Percentiles rank a stretch among this genome's conserved stretches.
These are phyloP conservation scores for Oegoconia quadripuncta DNA, from an alignment of 2,888 invertebrate genomes.

Conservation along the genomic window DNA sequence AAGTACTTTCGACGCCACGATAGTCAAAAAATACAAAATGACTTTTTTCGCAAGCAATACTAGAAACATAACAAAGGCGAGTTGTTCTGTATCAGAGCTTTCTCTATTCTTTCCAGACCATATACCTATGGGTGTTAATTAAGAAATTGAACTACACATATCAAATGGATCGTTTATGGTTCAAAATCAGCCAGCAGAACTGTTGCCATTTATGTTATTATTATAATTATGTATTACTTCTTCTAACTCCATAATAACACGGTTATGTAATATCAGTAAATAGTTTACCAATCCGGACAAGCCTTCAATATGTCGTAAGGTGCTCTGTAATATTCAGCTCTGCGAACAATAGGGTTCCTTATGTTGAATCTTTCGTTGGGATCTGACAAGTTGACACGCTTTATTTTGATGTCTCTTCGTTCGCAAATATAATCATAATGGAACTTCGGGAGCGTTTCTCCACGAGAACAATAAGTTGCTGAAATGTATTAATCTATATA, in stretches of 20 bases:
- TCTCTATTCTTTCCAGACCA: no score
- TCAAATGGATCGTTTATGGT: no score
- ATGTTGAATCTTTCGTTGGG: constrained; percentile 68
- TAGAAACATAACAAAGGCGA: no score
- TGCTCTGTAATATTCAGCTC: constrained; percentile 69
- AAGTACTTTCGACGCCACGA: no score
- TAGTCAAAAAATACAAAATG: no score
- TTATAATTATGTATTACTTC: no score
- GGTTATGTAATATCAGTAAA: neutral
- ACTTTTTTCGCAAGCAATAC: no score
- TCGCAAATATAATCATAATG: constrained; percentile 73
- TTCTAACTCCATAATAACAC: neutral
- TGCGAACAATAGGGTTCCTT: constrained; percentile 58
- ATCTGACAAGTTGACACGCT: constrained; percentile 61
- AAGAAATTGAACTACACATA: no score
- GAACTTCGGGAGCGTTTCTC: constrained; percentile 62
- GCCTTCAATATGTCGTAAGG: constrained; percentile 67
- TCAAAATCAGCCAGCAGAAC: no score
- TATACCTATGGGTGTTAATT: no score
- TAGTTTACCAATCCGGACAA: constrained; percentile 65
- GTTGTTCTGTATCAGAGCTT: no score
- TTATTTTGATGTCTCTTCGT: constrained; percentile 61
- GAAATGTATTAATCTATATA: constrained; percentile 6
- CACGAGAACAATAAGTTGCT: constrained; percentile 64
- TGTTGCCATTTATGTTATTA: no score